Evolutionary conservation across 2,888 invertebrate genomes (phyloP).

Genomic region (Ormyrus rosae): DNA sequence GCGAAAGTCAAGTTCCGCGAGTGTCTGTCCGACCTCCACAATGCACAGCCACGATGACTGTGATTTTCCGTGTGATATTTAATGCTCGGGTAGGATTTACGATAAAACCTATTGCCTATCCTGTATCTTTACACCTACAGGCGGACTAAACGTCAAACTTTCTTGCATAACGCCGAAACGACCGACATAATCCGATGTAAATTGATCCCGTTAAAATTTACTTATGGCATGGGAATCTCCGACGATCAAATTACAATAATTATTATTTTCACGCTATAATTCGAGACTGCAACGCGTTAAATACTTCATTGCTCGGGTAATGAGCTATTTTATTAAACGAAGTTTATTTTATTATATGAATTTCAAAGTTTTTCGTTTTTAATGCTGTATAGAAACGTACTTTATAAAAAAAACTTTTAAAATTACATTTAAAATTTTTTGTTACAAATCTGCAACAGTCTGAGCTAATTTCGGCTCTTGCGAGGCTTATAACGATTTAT

Average conservation of each 20-base stretch:
- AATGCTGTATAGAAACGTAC: too few relatives aligned
- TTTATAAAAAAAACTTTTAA: neutral
- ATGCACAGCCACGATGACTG: slow-evolving; percentile 21
- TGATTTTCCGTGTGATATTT: slow-evolving; percentile 47
- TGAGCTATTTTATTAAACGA: too few relatives aligned
- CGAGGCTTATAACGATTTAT: too few relatives aligned
- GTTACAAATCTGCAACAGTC: too few relatives aligned
- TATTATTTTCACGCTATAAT: neutral
- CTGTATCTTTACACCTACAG: slow-evolving; percentile 37
- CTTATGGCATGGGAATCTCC: slow-evolving; percentile 18
- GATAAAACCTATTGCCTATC: slow-evolving; percentile 23
- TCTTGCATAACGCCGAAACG: slow-evolving; percentile 17
- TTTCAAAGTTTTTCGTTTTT: too few relatives aligned
- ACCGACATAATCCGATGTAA: slow-evolving; percentile 19
- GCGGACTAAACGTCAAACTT: neutral
- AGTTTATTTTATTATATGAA: too few relatives aligned
- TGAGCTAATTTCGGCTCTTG: too few relatives aligned
- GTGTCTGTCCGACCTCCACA: neutral
- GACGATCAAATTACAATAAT: neutral
- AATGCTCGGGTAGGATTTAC: slow-evolving; percentile 11
- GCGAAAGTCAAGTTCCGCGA: neutral
- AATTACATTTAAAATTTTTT: too few relatives aligned
- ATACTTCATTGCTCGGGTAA: too few relatives aligned
- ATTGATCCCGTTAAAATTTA: slow-evolving; percentile 18
- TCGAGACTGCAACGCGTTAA: neutral